Percentiles rank a stretch among this genome's conserved stretches.
phyloP scores from a whole-genome alignment of 2,797 vertebrate genomes.

The Eulemur coronatus region DNA sequence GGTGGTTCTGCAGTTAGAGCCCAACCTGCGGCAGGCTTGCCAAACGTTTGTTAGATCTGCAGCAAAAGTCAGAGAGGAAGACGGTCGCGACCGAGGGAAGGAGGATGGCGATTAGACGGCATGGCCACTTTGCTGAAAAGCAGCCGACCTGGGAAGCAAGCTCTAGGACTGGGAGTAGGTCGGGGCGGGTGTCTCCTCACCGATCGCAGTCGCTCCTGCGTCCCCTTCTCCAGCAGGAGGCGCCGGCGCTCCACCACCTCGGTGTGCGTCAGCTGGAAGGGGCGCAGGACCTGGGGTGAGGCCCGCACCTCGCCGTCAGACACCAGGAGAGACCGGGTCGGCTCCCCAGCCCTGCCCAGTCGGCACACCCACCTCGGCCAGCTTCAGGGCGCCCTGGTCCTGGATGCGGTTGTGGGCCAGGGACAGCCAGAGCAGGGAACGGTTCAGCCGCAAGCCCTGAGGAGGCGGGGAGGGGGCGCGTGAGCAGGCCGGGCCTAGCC shows the following conservation, averaged over 20 bases:
- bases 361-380: conserved; percentile 85
- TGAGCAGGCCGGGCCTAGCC: rapidly evolving
- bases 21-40: background rate
- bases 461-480: rapidly evolving
- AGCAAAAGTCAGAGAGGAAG: background rate
- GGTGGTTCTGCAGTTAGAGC: background rate
- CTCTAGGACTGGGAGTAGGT: background rate
- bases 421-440: conserved; percentile 89
- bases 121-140: background rate
- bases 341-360: background rate
- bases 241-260: conserved; percentile 90
- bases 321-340: rapidly evolving
- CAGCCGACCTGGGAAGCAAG: rapidly evolving
- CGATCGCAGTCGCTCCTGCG: conserved; percentile 60
- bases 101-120: too few species aligned
- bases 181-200: conserved; percentile 50
- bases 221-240: conserved; percentile 82
- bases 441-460: conserved; percentile 92
- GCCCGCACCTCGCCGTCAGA: background rate
- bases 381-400: conserved; percentile 87
- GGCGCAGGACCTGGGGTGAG: conserved; percentile 85
- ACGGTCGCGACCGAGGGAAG: too few species aligned
- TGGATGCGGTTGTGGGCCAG: conserved; percentile 89
- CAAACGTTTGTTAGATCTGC: background rate
- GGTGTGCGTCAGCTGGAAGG: conserved; percentile 88